Evolutionary conservation across 2,113 vertebrate species (phyloP), one percentile per base, ranked within the genome.

Genomic region (Mesitornis unicolor): DNA sequence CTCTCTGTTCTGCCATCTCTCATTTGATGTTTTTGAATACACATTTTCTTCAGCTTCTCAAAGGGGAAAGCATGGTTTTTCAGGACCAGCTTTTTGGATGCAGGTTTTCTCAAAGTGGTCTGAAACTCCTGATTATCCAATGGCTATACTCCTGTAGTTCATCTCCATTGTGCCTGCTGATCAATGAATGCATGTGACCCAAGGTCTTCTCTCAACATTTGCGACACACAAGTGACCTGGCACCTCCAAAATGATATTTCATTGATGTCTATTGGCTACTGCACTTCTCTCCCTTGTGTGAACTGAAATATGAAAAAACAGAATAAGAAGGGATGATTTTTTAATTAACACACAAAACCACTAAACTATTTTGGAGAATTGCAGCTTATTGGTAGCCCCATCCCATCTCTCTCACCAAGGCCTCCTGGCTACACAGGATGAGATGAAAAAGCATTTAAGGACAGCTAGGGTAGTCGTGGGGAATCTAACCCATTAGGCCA

Each of bases 401-500:
- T 53, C 22, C 29, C 47, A n/a, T 17, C 13, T 2, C 15, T 48
- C 12, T 60, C 25, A 61, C 12, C 54, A 31, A 43, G 42, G 26
- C 14, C 19, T 60, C 19, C 11, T 48, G 36, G 5, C 6, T 53
- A 36, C 15, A 38, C 14, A 65, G 20, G 7, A 51, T 24, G 9
- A 73, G 24, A 12, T 54, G 29, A 70, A 15, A 74, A 77, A 60
- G 2, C 8, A 25, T 31, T 47, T 73, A 31, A 85, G 33, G 26
- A 36, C 9, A 2, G 0, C 11, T 28, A 14, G 15, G 4, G 10
- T 51, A 56, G 16, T 28, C 25, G 13, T 35, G 5, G 6, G 21
- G 6, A 1, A 2, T 42, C 56, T 43, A 13, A 2, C 4, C 3
- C 2, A 3, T 28, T 38, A 70, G 11, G 6, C 25, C 16, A 38